Percentiles rank a stretch among this genome's conserved stretches.
phyloP scores from a whole-genome alignment of 2,113 vertebrate species.

The Sorex fumeus region DNA sequence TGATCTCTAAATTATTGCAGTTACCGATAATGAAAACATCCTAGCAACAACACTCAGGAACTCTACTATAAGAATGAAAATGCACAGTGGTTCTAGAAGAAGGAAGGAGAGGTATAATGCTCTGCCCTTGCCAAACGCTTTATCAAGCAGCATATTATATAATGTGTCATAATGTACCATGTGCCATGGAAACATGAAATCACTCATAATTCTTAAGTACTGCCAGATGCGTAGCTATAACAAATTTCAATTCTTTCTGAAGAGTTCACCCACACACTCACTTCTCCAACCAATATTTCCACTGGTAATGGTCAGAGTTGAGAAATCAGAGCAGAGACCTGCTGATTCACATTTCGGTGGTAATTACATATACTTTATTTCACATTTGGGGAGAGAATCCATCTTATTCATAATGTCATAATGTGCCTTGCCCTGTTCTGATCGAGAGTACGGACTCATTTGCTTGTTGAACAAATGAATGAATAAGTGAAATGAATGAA shows the following conservation, averaged over 20 bases:
- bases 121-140: conserved; percentile 65
- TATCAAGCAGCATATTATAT: conserved; percentile 80
- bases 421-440: conserved; percentile 54
- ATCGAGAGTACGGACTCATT: conserved; percentile 35
- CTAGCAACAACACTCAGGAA: conserved; percentile 30
- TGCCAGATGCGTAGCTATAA: conserved; percentile 83
- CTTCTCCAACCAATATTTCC: conserved; percentile 79
- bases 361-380: conserved; percentile 75
- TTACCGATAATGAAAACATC: conserved; percentile 38
- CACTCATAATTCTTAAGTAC: conserved; percentile 82
- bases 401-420: conserved; percentile 75
- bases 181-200: conserved; percentile 83
- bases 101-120: conserved; percentile 23
- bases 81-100: conserved; percentile 34
- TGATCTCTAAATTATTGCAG: neutral
- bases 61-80: neutral
- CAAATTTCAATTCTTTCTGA: conserved; percentile 70
- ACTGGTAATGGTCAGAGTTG: conserved; percentile 78
- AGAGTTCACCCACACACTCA: conserved; percentile 80
- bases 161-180: conserved; percentile 75
- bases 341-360: conserved; percentile 72
- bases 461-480: conserved; percentile 9
- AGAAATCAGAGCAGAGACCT: conserved; percentile 71
- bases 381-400: conserved; percentile 65
- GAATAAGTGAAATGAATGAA: conserved; percentile 19